Evolutionary conservation across 2,113 vertebrate genomes (phyloP).

Genomic region (Phrynocephalus versicolor): DNA sequence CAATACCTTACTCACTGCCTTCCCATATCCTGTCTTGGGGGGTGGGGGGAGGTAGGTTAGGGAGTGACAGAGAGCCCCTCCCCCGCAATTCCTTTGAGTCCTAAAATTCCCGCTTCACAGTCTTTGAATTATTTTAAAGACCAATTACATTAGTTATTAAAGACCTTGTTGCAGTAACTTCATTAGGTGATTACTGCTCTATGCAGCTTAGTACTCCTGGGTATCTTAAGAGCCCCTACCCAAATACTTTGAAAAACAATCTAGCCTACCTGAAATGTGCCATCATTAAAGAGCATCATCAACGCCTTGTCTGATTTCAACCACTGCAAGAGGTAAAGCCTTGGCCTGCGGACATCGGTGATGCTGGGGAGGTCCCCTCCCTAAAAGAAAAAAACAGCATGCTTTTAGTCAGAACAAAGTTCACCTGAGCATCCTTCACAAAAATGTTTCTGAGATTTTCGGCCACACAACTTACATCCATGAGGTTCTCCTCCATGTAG

Average conservation of each 20-base stretch:
- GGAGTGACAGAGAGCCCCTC: too few species aligned
- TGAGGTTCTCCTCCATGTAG: slow-evolving; percentile 99
- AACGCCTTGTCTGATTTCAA: slow-evolving; percentile 96
- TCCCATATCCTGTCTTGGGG: too few species aligned
- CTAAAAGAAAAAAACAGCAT: slow-evolving; percentile 70
- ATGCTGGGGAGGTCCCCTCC: slow-evolving; percentile 90
- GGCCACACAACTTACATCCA: slow-evolving; percentile 88
- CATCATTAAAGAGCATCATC: slow-evolving; percentile 98
- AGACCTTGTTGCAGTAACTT: neutral
- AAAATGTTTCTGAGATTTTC: neutral
- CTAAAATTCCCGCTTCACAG: too few species aligned
- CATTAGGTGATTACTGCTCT: neutral
- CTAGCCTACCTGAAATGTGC: slow-evolving; percentile 92
- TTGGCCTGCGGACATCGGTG: slow-evolving; percentile 85
- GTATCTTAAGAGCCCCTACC: neutral
- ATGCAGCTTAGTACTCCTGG: neutral
- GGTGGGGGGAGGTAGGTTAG: too few species aligned
- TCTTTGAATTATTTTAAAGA: neutral
- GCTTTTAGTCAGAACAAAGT: neutral
- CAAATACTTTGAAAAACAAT: slow-evolving; percentile 31
- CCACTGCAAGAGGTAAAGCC: slow-evolving; percentile 96
- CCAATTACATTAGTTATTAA: neutral
- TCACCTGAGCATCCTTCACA: neutral
- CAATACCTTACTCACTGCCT: too few species aligned
- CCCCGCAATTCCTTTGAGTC: too few species aligned